Percentiles rank a stretch among this genome's conserved stretches.
Conservation (phyloP, 2,113 vertebrate species). For the Scophthalmus maximus region DNA sequence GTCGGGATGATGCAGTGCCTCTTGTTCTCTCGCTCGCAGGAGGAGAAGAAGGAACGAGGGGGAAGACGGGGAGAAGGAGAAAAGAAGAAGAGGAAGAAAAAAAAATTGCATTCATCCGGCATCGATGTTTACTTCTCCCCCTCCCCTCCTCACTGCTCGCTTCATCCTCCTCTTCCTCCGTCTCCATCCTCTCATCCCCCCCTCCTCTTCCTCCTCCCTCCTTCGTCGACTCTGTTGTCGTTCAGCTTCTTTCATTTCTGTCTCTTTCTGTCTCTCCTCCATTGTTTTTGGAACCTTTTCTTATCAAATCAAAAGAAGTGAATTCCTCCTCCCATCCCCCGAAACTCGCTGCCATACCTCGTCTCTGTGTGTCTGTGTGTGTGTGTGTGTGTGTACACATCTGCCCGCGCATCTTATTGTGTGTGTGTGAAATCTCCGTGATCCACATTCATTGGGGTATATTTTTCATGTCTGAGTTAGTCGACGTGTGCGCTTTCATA, state of each 20-base stretch:
- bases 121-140: conserved; percentile 73
- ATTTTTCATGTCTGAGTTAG: conserved; percentile 41
- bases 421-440: not conserved
- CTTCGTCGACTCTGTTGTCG: conserved; percentile 44
- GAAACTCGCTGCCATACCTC: too few species aligned
- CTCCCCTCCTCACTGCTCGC: conserved; percentile 11
- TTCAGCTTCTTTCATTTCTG: conserved; percentile 60
- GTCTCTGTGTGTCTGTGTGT: too few species aligned
- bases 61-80: conserved; percentile 57
- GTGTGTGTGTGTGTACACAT: conserved; percentile 49
- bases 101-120: conserved; percentile 77
- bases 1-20: conserved; percentile 99
- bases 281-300: conserved; percentile 62
- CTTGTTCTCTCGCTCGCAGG: conserved; percentile 86
- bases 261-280: conserved; percentile 19
- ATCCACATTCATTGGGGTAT: conserved; percentile 21
- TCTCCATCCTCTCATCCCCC: not conserved
- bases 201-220: conserved; percentile 42
- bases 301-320: conserved; percentile 74
- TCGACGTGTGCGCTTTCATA: conserved; percentile 25
- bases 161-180: not conserved
- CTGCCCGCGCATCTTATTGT: conserved; percentile 51
- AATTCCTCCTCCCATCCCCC: conserved; percentile 36
- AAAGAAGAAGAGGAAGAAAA: conserved; percentile 61
- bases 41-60: conserved; percentile 62